phyloP scores from a whole-genome alignment of 2,797 vertebrate species.

The Platyrinchus mystaceus region DNA sequence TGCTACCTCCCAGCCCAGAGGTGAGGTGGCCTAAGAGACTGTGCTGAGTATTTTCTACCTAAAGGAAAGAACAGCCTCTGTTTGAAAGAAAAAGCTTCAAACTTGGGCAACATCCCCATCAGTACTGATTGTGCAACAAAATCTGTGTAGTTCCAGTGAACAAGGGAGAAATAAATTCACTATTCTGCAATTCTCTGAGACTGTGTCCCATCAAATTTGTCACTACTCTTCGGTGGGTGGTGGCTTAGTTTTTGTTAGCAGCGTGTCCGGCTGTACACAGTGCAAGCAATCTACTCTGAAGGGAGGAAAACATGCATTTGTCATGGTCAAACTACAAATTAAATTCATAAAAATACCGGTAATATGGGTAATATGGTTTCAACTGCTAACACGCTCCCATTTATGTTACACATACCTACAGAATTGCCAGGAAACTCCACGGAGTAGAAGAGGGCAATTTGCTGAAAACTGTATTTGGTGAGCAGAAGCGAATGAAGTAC shows the following conservation, averaged over 20 bases:
- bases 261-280: not conserved
- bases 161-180: not conserved
- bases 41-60: not conserved
- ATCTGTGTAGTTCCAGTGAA: not conserved
- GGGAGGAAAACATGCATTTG: not conserved
- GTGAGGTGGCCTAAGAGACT: constrained; percentile 76
- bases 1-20: constrained; percentile 83
- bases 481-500: not conserved
- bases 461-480: not conserved
- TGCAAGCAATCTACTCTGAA: not conserved
- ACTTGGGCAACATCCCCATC: not conserved
- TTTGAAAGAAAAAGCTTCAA: not conserved
- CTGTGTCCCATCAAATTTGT: fast-evolving
- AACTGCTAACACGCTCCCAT: not conserved
- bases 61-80: not conserved
- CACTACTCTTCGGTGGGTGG: not conserved
- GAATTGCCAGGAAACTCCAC: not conserved
- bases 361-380: not conserved
- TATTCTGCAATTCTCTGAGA: not conserved
- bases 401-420: not conserved
- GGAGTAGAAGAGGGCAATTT: not conserved
- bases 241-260: not conserved
- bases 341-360: not conserved
- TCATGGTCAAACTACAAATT: not conserved
- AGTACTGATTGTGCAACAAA: not conserved